Conservation (phyloP, 2,113 vertebrate genomes). For the Chlorocebus sabaeus region DNA sequence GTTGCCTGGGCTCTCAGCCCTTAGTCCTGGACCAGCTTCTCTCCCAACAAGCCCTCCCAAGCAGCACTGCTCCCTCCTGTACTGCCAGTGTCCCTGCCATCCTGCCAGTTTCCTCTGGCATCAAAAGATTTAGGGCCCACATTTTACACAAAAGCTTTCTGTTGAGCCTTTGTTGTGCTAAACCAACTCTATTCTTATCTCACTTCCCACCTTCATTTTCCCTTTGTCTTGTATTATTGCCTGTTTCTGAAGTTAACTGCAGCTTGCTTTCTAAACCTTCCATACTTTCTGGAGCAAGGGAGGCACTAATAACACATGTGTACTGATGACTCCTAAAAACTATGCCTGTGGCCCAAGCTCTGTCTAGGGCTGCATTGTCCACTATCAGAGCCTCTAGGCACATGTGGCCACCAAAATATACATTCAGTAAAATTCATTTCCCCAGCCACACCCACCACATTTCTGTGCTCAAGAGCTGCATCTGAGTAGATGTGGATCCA, state of each 20-base stretch:
- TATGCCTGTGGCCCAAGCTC: background rate
- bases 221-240: background rate
- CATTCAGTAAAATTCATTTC: background rate
- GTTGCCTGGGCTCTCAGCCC: background rate
- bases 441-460: background rate
- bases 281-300: background rate
- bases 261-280: slow-evolving; percentile 4
- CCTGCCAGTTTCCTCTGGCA: background rate
- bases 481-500: background rate
- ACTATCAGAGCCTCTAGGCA: background rate
- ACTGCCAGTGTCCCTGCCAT: background rate
- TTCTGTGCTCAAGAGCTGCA: background rate
- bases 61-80: background rate
- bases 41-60: background rate
- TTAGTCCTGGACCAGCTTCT: background rate
- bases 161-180: background rate
- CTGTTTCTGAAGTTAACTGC: background rate
- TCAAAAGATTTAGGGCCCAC: background rate
- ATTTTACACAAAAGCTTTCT: background rate
- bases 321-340: background rate
- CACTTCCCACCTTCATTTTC: background rate
- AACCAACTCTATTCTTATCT: background rate
- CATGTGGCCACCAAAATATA: background rate
- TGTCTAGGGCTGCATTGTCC: background rate
- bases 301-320: background rate